Base-by-base conservation (phyloP, 2,797 vertebrate species). In the Lepus oiostolus region DNA sequence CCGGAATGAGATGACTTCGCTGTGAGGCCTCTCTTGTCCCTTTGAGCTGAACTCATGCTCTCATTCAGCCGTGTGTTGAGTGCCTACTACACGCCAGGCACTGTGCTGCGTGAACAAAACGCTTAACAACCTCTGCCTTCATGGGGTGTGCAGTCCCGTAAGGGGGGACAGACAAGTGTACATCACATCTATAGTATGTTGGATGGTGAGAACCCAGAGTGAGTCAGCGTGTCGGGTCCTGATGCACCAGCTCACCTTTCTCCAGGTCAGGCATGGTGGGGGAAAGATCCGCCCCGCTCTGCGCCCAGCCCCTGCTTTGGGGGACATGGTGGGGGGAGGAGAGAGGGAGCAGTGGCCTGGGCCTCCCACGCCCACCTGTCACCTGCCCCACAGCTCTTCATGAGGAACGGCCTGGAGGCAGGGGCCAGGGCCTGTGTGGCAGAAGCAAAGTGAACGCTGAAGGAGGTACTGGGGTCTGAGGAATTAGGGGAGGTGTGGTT, bases 211-310 rank as follows among this genome's bases (percentile, higher is more conserved):
- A 63, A 26, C 8, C 10, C 0, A 35, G 68, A n/a, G 63, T 54
- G 28, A 77, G 32, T 32, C 10, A 13, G 6, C 22, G 1, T 81
- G 10, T 67, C n/a, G 21, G 0, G 0, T 52, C 38, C 10, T 10
- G 54, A 35, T 0, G 63, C 22, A 26, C 2, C 4, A 17, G 2
- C 13, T 50, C 0, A 0, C 22, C 17, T 1, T 7, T 24, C 7
- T 82, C 54, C 6, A 4, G 9, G 32, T 47, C 32, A 11, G 42
- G 8, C 42, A 47, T 47, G 42, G 42, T 47, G 47, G 30, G 52
- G 52, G 62, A 24, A 50, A 1, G 8, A 0, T 76, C 28, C 0
- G 24, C n/a, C 10, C 0, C 0, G 0, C 22, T 60, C 2, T 17
- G 30, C 74, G 7, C 22, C 7, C 68, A 9, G 4, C 17, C 24